A percentile compares a stretch with the other conserved stretches of the same genome.
These are phyloP conservation scores for Syndactyla subalaris DNA, from an alignment of 2,797 vertebrate species.

Conservation along the genomic window DNA sequence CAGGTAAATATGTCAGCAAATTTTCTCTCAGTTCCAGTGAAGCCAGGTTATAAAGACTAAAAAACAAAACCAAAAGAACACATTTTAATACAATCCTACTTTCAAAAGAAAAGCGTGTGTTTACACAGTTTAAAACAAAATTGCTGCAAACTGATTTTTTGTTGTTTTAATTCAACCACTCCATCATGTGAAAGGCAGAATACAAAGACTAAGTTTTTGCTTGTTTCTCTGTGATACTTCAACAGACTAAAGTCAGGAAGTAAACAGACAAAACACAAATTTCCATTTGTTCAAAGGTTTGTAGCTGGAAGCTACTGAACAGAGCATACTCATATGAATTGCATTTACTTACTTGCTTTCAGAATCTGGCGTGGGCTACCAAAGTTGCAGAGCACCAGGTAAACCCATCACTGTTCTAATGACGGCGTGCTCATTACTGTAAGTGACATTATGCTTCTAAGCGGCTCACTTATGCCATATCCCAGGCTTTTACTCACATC, in stretches of 20 bases:
- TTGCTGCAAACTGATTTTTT: not conserved
- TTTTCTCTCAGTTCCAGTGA: constrained; percentile 98
- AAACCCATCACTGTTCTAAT: not conserved
- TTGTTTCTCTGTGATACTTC: not conserved
- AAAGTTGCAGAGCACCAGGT: not conserved
- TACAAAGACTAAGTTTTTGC: not conserved
- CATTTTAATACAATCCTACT: not conserved
- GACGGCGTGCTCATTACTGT: not conserved
- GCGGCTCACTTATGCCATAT: constrained; percentile 13
- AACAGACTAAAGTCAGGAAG: not conserved
- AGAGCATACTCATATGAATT: not conserved
- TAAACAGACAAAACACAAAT: not conserved
- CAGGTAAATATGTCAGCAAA: constrained; percentile 93
- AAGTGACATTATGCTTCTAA: constrained; percentile 63
- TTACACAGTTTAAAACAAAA: not conserved
- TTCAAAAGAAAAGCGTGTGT: not conserved
- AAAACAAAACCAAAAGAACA: constrained; percentile 37
- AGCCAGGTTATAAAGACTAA: constrained; percentile 92
- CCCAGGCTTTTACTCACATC: constrained; percentile 63
- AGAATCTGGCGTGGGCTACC: not conserved
- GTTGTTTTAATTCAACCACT: not conserved
- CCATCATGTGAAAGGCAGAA: not conserved
- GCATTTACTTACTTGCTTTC: not conserved
- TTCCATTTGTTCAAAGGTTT: not conserved
- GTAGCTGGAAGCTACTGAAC: not conserved